Evolutionary conservation across 2,888 invertebrate species (phyloP), one percentile per base, ranked within the genome.

Genomic region (Congeria kusceri): DNA sequence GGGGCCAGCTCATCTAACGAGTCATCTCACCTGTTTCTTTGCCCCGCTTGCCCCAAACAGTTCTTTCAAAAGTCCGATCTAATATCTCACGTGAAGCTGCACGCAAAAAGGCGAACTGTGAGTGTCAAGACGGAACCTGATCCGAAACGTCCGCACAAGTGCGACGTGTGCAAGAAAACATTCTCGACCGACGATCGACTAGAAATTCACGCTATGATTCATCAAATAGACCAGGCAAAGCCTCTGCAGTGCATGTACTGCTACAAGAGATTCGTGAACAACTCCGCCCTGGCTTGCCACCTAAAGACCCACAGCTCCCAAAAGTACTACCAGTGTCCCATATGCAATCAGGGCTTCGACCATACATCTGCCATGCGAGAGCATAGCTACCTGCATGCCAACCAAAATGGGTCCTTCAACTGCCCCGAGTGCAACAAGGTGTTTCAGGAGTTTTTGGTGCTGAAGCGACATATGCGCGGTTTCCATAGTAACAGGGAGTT

Each of bases 391-490:
- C 94, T 94, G 23, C 96, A 96, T 90, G 81, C 83, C 13, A 83
- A 72, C 56, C 94, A 95, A 56, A 95, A 96, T 89, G 96, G 96
- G 28, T 93, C 94, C 25, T 96, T 95, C 90, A 95, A 94, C 13
- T 97, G 97, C 92, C 96, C 96, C 0, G 95, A 95, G 90, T 96
- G 96, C 93, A 93, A 94, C 67, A 96, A 95, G 93, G 91, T 94
- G 77, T 96, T 96, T 92, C 94, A 94, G 28, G 96, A 96, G 87
- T 96, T 96, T 92, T 95, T 95, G 70, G 94, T 95, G 47, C 95
- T 96, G 73, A 95, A 96, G 44, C 96, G 96, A 90, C 96, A 96
- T 91, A 96, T 96, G 83, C 94, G 95, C 81, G 95, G 96, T 11
- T 96, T 96, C 91, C 96, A 97, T 93, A 95, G 95, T 67, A 95